These are phyloP conservation scores for Melinaea marsaeus DNA, from an alignment of 2,888 invertebrate species.

Conservation along the genomic window DNA sequence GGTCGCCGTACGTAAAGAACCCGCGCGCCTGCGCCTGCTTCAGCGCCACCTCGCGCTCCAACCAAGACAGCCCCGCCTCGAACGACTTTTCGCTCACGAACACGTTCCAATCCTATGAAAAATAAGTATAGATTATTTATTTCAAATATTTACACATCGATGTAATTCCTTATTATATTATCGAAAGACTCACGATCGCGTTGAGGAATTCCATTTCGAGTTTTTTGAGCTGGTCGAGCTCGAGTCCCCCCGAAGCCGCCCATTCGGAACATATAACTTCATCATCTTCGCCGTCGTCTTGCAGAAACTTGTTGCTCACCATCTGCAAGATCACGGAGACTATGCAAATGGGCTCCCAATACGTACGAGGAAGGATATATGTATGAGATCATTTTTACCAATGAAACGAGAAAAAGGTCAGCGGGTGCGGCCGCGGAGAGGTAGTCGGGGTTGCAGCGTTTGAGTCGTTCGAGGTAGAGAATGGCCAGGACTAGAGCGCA, in stretches of 20 bases:
- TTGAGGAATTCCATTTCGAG: constrained; percentile 92
- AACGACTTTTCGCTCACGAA: constrained; percentile 87
- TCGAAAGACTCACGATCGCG: constrained; percentile 85
- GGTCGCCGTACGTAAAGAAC: constrained; percentile 90
- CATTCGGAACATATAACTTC: constrained; percentile 95
- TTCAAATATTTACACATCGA: background rate
- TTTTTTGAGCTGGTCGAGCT: constrained; percentile 85
- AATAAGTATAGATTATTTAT: background rate
- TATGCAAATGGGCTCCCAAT: background rate
- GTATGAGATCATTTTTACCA: constrained; percentile 78
- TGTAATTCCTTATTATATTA: background rate
- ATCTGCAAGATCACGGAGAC: constrained; percentile 78
- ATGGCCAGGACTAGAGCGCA: constrained; percentile 95
- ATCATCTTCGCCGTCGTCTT: constrained; percentile 95
- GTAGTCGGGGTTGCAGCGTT: constrained; percentile 88
- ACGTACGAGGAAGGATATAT: background rate
- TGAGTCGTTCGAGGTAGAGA: constrained; percentile 94
- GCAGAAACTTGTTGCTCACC: constrained; percentile 97
- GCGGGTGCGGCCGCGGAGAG: constrained; percentile 90
- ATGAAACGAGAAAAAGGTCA: constrained; percentile 95
- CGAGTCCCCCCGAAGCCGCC: constrained; percentile 90
- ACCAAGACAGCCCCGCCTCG: constrained; percentile 81
- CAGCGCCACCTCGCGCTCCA: constrained; percentile 85
- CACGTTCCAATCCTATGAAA: constrained; percentile 89
- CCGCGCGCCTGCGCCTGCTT: constrained; percentile 85